Evolutionary conservation across 1,140 invertebrate genomes (phyloP), one percentile per base, ranked within the genome.

Genomic region (Penaeus chinensis): DNA sequence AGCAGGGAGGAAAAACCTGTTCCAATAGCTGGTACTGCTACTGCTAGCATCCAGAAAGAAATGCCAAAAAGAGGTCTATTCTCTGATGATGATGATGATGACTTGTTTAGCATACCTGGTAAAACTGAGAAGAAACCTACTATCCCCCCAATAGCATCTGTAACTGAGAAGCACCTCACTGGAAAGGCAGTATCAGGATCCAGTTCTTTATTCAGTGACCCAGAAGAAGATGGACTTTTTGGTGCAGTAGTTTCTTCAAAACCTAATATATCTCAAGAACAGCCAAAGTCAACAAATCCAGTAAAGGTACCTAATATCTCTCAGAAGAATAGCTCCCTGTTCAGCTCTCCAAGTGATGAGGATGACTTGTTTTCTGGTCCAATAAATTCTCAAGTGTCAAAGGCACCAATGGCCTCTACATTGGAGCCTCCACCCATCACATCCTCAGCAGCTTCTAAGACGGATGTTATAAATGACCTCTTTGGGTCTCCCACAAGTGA

Each of bases 81-180:
- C 71, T 89, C 82, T 13, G 87, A 89, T 84, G 87, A 88, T 82
- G 87, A 89, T 60, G 87, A 89, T 85, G 82, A 89, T 85, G 82
- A 84, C 42, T 37, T 84, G 22, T 89, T 89, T 76, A 76, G 87
- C n/a, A 78, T 71, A n/a, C 86, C 86, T 32, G 63, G 27, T 63
- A 37, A 42, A 61, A n/a, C 20, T 37, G 77, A 80, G 62, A 83
- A 62, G 20, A 83, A 84, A 62, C 22, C 60, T 8, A 69, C 16
- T 24, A 66, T 47, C 13, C 22, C 42, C 61, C 61, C 74, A 66
- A 77, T 18, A 66, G 42, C 22, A 74, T 74, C 69, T 7, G 69
- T n/a, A 74, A 74, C 54, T 54, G 54, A 54, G 54, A 54, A 54
- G 54, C 54, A 22, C 42, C 63, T 42, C 62, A 63, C n/a, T 22